phyloP scores from a whole-genome alignment of 2,888 invertebrate genomes.

The Coelopa pilipes region DNA sequence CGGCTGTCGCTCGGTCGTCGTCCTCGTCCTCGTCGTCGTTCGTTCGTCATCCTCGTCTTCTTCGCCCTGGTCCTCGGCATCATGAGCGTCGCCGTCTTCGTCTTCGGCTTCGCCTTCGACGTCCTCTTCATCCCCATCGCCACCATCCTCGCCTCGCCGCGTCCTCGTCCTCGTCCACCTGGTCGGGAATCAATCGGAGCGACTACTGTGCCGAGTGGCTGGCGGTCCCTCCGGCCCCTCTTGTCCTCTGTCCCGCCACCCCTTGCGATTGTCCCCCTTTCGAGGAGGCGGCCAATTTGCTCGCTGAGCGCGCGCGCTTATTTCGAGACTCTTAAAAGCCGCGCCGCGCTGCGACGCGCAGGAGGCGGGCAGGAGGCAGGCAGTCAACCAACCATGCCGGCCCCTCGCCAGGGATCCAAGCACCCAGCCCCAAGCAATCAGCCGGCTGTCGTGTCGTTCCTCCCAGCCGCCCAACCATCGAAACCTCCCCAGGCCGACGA shows the following conservation, averaged over 20 bases:
- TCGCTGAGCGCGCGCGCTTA: conserved; percentile 34
- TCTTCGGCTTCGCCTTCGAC: neutral
- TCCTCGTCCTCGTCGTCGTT: too few relatives aligned
- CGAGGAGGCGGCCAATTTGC: conserved; percentile 39
- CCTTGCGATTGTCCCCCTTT: too few relatives aligned
- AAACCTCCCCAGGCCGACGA: too few relatives aligned
- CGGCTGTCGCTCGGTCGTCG: too few relatives aligned
- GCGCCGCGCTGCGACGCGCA: conserved; percentile 15
- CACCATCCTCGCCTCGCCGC: neutral
- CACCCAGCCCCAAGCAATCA: too few relatives aligned
- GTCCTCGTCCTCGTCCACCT: conserved; percentile 18
- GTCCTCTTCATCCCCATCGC: neutral
- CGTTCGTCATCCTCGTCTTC: neutral
- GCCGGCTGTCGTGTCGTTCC: too few relatives aligned
- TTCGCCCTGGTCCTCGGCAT: neutral
- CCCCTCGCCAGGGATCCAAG: too few relatives aligned
- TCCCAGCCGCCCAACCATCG: too few relatives aligned
- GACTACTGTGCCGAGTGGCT: conserved; percentile 32
- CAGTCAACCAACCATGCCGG: conserved; percentile 13
- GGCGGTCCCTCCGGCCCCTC: neutral
- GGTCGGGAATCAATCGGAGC: conserved; percentile 33
- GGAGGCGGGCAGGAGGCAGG: conserved; percentile 18
- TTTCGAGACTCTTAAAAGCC: conserved; percentile 34
- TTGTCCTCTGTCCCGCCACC: conserved; percentile 21
- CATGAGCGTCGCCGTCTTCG: conserved; percentile 4